A percentile compares a stretch with the other conserved stretches of the same genome.
Evolutionary conservation across 2,888 invertebrate species (phyloP).

Genomic region (Gonocerus acuteangulatus): DNA sequence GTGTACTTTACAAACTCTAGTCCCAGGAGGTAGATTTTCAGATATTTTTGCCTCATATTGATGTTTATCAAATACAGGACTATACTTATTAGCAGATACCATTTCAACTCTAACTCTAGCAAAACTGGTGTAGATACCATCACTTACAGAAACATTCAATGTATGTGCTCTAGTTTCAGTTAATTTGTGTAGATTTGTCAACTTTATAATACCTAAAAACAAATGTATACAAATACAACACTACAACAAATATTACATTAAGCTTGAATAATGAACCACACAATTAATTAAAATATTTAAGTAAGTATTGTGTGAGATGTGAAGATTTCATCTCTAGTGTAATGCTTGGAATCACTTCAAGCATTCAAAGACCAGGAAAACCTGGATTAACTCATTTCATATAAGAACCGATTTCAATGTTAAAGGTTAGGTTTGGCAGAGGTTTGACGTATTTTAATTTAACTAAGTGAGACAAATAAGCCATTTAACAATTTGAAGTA

Average conservation of each 20-base stretch:
- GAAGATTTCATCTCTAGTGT: too few relatives aligned
- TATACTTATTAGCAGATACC: conserved; percentile 67
- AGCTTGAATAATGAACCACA: too few relatives aligned
- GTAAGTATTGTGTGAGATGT: too few relatives aligned
- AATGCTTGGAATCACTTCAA: too few relatives aligned
- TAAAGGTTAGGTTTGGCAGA: too few relatives aligned
- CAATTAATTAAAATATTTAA: background rate
- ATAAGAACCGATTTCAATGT: too few relatives aligned
- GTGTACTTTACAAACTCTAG: conserved; percentile 64
- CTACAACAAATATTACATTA: conserved; percentile 1
- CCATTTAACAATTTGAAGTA: too few relatives aligned
- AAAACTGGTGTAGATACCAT: conserved; percentile 89
- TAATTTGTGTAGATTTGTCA: conserved; percentile 68
- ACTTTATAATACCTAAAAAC: conserved; percentile 53
- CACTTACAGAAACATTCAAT: conserved; percentile 88
- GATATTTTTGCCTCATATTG: conserved; percentile 69
- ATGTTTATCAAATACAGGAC: conserved; percentile 69
- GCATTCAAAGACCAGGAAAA: too few relatives aligned
- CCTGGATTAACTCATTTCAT: too few relatives aligned
- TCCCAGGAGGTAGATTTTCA: conserved; percentile 74
- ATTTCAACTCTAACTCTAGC: conserved; percentile 71
- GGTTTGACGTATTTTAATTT: too few relatives aligned
- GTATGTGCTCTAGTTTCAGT: conserved; percentile 57
- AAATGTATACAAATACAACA: too few relatives aligned
- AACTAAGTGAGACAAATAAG: too few relatives aligned